These are phyloP conservation scores for Lithobates pipiens DNA, from an alignment of 2,797 vertebrate genomes.

Conservation along the genomic window DNA sequence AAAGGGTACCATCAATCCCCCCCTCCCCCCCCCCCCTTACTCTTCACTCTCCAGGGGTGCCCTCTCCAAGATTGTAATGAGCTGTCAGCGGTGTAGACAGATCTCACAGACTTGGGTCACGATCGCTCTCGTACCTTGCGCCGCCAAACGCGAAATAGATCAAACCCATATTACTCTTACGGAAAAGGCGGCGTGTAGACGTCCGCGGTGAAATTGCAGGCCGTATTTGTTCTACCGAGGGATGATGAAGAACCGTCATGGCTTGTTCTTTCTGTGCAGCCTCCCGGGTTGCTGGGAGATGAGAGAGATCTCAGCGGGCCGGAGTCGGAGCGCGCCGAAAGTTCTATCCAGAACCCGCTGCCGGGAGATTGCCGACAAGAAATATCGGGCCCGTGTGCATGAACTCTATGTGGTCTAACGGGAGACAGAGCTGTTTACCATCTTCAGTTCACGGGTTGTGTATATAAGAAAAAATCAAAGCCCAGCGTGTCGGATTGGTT, in stretches of 20 bases:
- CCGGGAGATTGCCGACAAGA: neutral
- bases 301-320: constrained; percentile 11
- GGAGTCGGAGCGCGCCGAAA: neutral
- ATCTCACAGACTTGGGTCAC: constrained; percentile 58
- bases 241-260: constrained; percentile 30
- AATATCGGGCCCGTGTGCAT: neutral
- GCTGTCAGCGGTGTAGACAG: constrained; percentile 54
- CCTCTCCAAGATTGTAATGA: constrained; percentile 57
- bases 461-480: neutral
- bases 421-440: neutral
- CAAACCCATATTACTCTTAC: constrained; percentile 38
- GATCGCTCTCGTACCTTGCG: constrained; percentile 26
- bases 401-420: neutral
- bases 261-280: neutral
- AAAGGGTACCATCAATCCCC: constrained; percentile 51
- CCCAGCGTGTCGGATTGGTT: too few species aligned
- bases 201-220: constrained; percentile 17
- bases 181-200: constrained; percentile 17
- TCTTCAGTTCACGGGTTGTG: neutral
- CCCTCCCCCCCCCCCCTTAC: neutral
- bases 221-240: constrained; percentile 43
- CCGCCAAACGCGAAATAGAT: constrained; percentile 31
- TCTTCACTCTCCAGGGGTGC: constrained; percentile 40
- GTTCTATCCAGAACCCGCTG: constrained; percentile 9
- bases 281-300: neutral